Percentiles rank a stretch among this genome's conserved stretches.
These are phyloP conservation scores for Pollenia angustigena DNA, from an alignment of 2,888 invertebrate species.

Conservation along the genomic window DNA sequence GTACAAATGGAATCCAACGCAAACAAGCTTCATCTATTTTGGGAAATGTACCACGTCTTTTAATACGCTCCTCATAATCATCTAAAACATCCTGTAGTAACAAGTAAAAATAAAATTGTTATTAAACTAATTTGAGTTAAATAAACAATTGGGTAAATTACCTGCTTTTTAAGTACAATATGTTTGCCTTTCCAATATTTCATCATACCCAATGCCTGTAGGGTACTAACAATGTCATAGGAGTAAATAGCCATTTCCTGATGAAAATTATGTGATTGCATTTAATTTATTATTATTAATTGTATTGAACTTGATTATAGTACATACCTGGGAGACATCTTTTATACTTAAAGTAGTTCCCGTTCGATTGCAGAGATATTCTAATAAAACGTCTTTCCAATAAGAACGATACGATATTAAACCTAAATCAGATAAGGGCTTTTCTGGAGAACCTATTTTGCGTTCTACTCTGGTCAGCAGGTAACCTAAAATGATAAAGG, in stretches of 20 bases:
- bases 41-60: conserved; percentile 91
- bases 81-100: conserved; percentile 93
- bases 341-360: conserved; percentile 96
- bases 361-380: conserved; percentile 94
- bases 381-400: conserved; percentile 98
- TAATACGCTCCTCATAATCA: conserved; percentile 94
- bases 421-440: conserved; percentile 98
- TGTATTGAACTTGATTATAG: background rate
- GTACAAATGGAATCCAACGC: conserved; percentile 93
- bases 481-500: conserved; percentile 89
- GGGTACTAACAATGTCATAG: conserved; percentile 98
- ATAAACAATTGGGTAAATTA: conserved; percentile 80
- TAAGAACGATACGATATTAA: conserved; percentile 98
- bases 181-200: conserved; percentile 99
- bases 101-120: background rate
- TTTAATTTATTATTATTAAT: background rate
- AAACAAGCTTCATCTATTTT: conserved; percentile 94
- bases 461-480: conserved; percentile 97
- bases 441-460: conserved; percentile 99
- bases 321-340: conserved; percentile 87
- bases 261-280: background rate
- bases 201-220: conserved; percentile 98
- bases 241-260: conserved; percentile 97
- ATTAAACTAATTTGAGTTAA: background rate
- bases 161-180: conserved; percentile 97